Evolutionary conservation across 2,113 vertebrate species (phyloP), one percentile per base, ranked within the genome.

Genomic region (Catharus bicknelli): DNA sequence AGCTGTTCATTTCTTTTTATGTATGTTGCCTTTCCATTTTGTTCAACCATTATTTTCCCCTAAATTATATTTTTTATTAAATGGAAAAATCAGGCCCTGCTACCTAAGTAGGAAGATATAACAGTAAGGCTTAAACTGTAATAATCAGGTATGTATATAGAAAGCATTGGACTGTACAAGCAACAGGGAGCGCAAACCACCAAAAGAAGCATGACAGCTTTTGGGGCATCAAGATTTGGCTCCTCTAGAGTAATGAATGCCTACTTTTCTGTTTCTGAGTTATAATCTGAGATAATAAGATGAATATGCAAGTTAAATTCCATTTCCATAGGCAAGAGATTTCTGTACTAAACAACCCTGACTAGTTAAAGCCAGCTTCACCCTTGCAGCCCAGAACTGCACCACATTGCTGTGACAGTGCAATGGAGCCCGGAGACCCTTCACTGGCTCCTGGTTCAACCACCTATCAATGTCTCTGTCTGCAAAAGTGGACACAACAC

Each of bases 331-430:
- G 32, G 43, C 42, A 63, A 58, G 34, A 72, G n/a, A 73, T 50
- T 81, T 83, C 51, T 50, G 68, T 83, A 83, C 30, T 36, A 57
- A 83, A 78, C 16, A 72, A 13, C 12, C 16, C 12, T 30, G 50
- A 23, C 4, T 14, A 48, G 40, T 20, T 45, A 47, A 77, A 83
- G 38, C 9, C 55, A 63, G 34, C 26, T 86, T 74, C 47, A 16
- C 59, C 17, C 48, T 40, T 83, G n/a, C 51, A 50, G 40, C 40
- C 17, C 58, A 74, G 30, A 72, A 66, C 1, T n/a, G 57, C 26
- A 58, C 14, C 5, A 9, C 45, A 16, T 3, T 64, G 75, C 50
- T 29, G 0, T 3, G 7, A 36, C 25, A 62, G 8, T 1, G 1
- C 3, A 3, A 10, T 5, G 6, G 53, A 47, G 48, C 47, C 30